A percentile compares a stretch with the other conserved stretches of the same genome.
phyloP scores from a whole-genome alignment of 2,888 invertebrate genomes.

The Petrolisthes cinctipes region DNA sequence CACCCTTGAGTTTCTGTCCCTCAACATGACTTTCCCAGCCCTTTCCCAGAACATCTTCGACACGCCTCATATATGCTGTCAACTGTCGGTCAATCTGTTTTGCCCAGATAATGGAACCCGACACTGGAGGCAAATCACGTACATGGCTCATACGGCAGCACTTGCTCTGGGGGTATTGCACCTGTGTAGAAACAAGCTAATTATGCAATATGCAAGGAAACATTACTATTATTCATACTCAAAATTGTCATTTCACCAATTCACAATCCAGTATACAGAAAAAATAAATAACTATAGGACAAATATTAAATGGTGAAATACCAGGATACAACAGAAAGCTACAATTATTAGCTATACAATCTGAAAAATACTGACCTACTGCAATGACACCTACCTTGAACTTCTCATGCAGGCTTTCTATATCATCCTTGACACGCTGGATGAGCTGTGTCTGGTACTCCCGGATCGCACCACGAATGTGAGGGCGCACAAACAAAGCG shows the following conservation, averaged over 20 bases:
- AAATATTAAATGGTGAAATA: slow-evolving; percentile 19
- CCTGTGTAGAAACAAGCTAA: slow-evolving; percentile 68
- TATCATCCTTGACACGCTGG: slow-evolving; percentile 98
- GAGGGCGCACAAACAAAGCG: slow-evolving; percentile 97
- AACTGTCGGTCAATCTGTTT: slow-evolving; percentile 98
- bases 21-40: slow-evolving; percentile 99
- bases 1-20: slow-evolving; percentile 96
- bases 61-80: slow-evolving; percentile 93
- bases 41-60: slow-evolving; percentile 97
- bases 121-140: slow-evolving; percentile 95
- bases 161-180: slow-evolving; percentile 95
- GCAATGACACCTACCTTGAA: slow-evolving; percentile 80
- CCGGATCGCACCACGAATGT: slow-evolving; percentile 97
- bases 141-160: slow-evolving; percentile 91
- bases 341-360: no score
- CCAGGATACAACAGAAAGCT: not conserved
- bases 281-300: slow-evolving; percentile 57
- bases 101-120: slow-evolving; percentile 99
- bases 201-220: not conserved
- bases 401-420: slow-evolving; percentile 96
- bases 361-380: no score
- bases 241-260: not conserved
- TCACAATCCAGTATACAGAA: slow-evolving; percentile 47
- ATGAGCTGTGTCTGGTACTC: slow-evolving; percentile 99
- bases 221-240: not conserved